phyloP scores from a whole-genome alignment of 2,888 invertebrate genomes.

The Euzophera pinguis region DNA sequence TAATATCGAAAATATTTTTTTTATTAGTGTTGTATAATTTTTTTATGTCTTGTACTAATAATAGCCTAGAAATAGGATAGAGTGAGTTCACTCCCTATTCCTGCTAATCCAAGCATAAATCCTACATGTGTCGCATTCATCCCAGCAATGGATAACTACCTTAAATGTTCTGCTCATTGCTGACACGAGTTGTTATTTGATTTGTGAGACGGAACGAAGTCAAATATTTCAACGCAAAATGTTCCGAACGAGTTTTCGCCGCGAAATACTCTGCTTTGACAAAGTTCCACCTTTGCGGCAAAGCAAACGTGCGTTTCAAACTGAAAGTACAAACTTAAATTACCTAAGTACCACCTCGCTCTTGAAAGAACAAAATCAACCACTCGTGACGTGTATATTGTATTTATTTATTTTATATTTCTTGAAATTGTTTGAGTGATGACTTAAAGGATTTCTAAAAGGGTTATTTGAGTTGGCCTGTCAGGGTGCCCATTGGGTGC shows the following conservation, averaged over 20 bases:
- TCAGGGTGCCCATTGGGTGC: too few species aligned
- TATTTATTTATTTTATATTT: too few species aligned
- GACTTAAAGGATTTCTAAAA: too few species aligned
- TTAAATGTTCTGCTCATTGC: neutral
- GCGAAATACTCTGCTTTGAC: slow-evolving; percentile 25
- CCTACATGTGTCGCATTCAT: neutral
- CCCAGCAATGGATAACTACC: neutral
- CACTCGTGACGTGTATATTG: neutral
- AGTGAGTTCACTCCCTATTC: too few species aligned
- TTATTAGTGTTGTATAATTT: too few species aligned
- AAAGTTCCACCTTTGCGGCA: slow-evolving; percentile 13
- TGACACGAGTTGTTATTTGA: neutral
- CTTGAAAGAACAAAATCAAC: neutral
- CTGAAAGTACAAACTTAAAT: slow-evolving; percentile 7
- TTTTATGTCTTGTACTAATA: too few species aligned
- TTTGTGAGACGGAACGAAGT: slow-evolving; percentile 17
- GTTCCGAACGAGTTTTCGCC: slow-evolving; percentile 25
- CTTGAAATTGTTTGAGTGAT: too few species aligned
- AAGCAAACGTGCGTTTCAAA: slow-evolving; percentile 5
- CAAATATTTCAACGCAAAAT: slow-evolving; percentile 24
- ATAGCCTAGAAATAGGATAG: too few species aligned
- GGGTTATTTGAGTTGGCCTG: too few species aligned
- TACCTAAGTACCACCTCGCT: neutral
- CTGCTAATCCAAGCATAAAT: too few species aligned
- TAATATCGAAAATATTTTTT: too few species aligned